phyloP scores from a whole-genome alignment of 2,888 invertebrate genomes.

The Sicus ferrugineus region DNA sequence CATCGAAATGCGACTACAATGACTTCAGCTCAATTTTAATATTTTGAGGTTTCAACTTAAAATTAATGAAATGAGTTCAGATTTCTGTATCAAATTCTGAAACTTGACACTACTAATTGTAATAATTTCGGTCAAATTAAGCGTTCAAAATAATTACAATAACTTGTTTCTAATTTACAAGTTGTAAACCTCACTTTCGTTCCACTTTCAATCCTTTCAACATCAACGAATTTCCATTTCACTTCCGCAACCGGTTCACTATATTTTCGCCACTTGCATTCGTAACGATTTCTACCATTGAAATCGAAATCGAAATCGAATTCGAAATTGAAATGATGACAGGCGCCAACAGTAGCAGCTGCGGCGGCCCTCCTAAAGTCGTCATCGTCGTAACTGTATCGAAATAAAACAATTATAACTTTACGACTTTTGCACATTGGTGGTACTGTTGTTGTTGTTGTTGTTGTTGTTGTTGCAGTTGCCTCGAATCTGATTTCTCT shows the following conservation, averaged over 20 bases:
- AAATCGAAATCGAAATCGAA: background rate
- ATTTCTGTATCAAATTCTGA: no score
- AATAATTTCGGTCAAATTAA: no score
- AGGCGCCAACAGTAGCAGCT: background rate
- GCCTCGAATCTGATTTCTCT: constrained; percentile 24
- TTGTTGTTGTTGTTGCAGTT: constrained; percentile 1
- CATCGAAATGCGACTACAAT: no score
- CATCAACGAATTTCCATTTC: no score
- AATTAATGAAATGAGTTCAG: no score
- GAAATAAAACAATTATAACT: constrained; percentile 6
- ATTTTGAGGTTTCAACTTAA: no score
- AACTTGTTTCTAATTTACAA: no score
- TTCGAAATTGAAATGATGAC: background rate
- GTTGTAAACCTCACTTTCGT: no score
- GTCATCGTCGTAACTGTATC: background rate
- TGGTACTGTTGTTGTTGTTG: background rate
- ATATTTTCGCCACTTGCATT: background rate
- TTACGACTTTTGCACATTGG: background rate
- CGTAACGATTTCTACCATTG: background rate
- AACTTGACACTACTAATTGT: no score
- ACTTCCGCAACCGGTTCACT: background rate
- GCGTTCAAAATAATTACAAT: no score
- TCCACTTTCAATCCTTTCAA: background rate
- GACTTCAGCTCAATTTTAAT: no score
- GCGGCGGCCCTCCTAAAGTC: background rate